Base-by-base conservation (phyloP, 1,140 invertebrate genomes). In the Hyposmocoma kahamanoa region DNA sequence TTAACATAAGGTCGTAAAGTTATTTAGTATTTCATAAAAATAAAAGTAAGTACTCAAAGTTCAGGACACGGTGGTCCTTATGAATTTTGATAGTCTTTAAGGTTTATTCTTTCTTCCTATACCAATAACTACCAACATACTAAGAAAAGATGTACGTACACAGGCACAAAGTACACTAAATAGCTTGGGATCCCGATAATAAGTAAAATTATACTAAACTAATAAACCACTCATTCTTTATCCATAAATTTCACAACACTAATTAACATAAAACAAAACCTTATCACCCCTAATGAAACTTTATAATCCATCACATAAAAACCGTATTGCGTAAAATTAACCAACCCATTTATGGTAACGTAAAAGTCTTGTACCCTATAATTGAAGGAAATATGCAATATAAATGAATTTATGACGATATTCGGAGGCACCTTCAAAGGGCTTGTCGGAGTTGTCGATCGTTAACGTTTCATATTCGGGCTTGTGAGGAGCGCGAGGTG, bases 381-480 rank as follows among this genome's bases (percentile, higher is more conserved):
- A 65, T 61, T 58, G 38, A 19, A 24, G 34, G 43, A 44, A 52
- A 58, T 42, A 34, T 22, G 45, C 42, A 34, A 21, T 47, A 46
- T 56, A 53, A 54, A 62, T 53, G 53, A 54, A 54, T 52, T 51
- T 38, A 50, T 28, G 41, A 48, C 53, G 51, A 70, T 56, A 56
- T 64, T 58, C 46, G 32, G 49, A 50, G 53, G 41, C 47, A 47
- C 28, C 47, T 52, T 56, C 55, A 48, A 59, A 62, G 47, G 13
- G 50, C 53, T 18, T 36, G 2, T 10, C 32, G 32, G 15, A 21
- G 38, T 9, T 18, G 9, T 32, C 28, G 45, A 36, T 61, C 42
- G 56, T 67, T 62, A 70, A 66, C 47, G 59, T 67, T 66, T 42
- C 52, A 51, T 64, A 61, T 68, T 66, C 30, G 52, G 53, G 22